A percentile compares a stretch with the other conserved stretches of the same genome.
Evolutionary conservation across 2,113 vertebrate genomes (phyloP).

Genomic region (Girardinichthys multiradiatus): DNA sequence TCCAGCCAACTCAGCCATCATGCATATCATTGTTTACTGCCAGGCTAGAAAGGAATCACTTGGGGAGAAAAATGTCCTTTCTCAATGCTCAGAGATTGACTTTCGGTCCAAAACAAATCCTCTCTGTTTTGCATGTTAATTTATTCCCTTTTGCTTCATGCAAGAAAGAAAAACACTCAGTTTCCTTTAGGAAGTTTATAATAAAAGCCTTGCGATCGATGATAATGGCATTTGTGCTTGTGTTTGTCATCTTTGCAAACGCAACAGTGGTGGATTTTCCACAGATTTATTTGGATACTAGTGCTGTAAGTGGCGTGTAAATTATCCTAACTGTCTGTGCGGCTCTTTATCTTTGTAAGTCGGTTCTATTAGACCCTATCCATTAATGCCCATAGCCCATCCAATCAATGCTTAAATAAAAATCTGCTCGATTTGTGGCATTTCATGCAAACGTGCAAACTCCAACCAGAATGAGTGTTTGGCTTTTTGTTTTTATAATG

Average conservation of each 20-base stretch:
- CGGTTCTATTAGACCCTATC: slow-evolving; percentile 79
- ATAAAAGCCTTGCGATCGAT: slow-evolving; percentile 85
- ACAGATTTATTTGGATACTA: slow-evolving; percentile 85
- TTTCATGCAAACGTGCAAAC: slow-evolving; percentile 76
- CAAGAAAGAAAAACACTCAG: slow-evolving; percentile 44
- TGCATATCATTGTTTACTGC: slow-evolving; percentile 61
- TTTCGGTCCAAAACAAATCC: slow-evolving; percentile 66
- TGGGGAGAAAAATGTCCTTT: slow-evolving; percentile 66
- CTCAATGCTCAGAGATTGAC: slow-evolving; percentile 60
- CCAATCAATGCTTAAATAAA: slow-evolving; percentile 82
- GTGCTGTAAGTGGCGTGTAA: slow-evolving; percentile 87
- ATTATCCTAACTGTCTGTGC: slow-evolving; percentile 84
- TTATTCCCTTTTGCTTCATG: slow-evolving; percentile 71
- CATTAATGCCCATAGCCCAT: slow-evolving; percentile 77
- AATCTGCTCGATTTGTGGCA: slow-evolving; percentile 74
- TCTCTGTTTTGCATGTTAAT: slow-evolving; percentile 79
- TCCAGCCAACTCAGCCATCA: slow-evolving; percentile 67
- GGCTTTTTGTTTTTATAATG: slow-evolving; percentile 73
- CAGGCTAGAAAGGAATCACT: slow-evolving; percentile 41
- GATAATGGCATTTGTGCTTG: slow-evolving; percentile 84
- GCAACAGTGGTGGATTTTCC: slow-evolving; percentile 81
- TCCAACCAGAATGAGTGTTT: slow-evolving; percentile 58
- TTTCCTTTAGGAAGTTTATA: slow-evolving; percentile 84
- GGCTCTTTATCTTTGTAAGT: slow-evolving; percentile 83
- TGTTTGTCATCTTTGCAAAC: slow-evolving; percentile 86